Evolutionary conservation across 2,888 invertebrate species (phyloP), one percentile per base, ranked within the genome.

Genomic region (Agriotes lineatus): DNA sequence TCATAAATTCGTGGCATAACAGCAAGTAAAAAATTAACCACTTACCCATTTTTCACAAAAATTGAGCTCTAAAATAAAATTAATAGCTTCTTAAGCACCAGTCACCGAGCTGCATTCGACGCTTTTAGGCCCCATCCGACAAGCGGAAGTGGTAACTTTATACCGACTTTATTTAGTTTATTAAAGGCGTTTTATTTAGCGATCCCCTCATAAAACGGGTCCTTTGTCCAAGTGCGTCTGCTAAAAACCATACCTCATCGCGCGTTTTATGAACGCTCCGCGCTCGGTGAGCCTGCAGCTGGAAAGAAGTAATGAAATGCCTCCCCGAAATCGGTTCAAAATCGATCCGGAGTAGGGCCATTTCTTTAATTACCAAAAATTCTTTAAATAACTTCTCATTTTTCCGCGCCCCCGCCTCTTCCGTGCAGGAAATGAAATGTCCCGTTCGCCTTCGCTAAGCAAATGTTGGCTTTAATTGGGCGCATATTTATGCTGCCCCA

Each of bases 111-210:
- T 30, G 16, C 12, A n/a, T 42, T 59, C 44, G 44, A 59, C 42
- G 59, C 59, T 59, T 59, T 59, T 59, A 59, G 59, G 35, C 30
- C 30, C 30, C 25, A 59, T 59, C 59, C 59, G 59, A 44, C 30
- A 59, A 59, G 44, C 59, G 59, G 59, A 59, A 59, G 44, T 59
- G 59, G 59, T 44, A 59, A 59, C 44, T 59, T 30, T 59, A 59
- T 59, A 57, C 44, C 12, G 59, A 59, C 59, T 59, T 30, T 56
- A 59, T 59, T 59, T 42, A 59, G 44, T 59, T 59, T 39, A 59
- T 59, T 59, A 59, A 59, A 59, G 42, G 30, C 30, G 59, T 59
- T 59, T 45, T 59, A 30, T 44, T 44, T n/a, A 45, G 42, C 22
- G 3, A 37, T 19, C 9, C 42, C 42, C n/a, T 39, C 33, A 22